Evolutionary conservation across 2,888 invertebrate species (phyloP), one percentile per base, ranked within the genome.

Genomic region (Phortica magna): DNA sequence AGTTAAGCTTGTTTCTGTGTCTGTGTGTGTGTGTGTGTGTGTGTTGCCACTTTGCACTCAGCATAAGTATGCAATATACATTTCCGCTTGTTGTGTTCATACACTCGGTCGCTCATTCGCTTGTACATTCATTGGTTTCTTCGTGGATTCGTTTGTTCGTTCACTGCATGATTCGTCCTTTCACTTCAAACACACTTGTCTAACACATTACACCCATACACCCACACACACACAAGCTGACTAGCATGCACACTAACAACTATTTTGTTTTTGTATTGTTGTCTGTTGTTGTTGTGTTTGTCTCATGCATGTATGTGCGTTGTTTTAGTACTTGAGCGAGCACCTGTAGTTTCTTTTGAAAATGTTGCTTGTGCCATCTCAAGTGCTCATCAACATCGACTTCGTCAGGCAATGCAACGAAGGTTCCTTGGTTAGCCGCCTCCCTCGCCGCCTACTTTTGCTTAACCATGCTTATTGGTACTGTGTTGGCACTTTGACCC

Each of bases 11-110:
- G 73, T 61, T 41, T 41, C 17, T 42, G 57, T 55, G 57, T 76
- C 2, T 39, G 22, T 42, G 19, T 10, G 17, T 19, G 3, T 12
- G 22, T 17, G 1, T 39, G 64, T 75, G 61, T 76, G 77, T 78
- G 79, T 80, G 81, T 79, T 85, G 87, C 85, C 85, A 85, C 82
- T 86, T 83, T 81, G 80, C 83, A 84, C 82, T 84, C 79, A 80
- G 83, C 88, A 85, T 88, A 88, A 88, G 89, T 88, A 88, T 88
- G 88, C 89, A 88, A 88, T 88, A 88, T 89, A 89, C 89, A 88
- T 89, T 89, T 88, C 88, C 88, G 88, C 84, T 88, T 87, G 89
- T 89, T 88, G 88, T 85, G 83, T 81, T 82, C 83, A 83, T 76
- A 83, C 80, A 78, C 81, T 59, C 55, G 74, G 59, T 78, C 74